These are phyloP conservation scores for Calliphora vicina DNA, from an alignment of 1,140 invertebrate genomes.

Conservation along the genomic window DNA sequence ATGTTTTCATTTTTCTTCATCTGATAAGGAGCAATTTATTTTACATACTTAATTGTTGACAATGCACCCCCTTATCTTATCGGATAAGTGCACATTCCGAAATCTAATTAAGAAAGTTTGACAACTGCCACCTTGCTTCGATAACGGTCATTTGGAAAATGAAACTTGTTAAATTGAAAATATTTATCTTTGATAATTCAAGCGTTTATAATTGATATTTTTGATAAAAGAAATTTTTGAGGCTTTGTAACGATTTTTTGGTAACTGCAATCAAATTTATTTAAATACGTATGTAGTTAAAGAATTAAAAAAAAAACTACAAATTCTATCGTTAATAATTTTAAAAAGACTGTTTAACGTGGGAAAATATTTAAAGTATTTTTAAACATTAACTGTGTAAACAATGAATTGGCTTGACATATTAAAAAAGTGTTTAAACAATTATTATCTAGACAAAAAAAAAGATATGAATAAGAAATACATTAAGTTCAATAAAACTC, in stretches of 20 bases:
- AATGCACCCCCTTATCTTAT: neutral
- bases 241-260: too few relatives aligned
- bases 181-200: neutral
- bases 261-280: neutral
- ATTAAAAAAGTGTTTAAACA: too few relatives aligned
- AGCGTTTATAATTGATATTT: neutral
- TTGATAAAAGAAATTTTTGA: neutral
- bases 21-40: constrained; percentile 3
- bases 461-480: too few relatives aligned
- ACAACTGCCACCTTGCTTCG: neutral
- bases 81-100: neutral
- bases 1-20: neutral
- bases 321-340: too few relatives aligned
- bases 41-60: constrained; percentile 10
- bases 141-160: neutral
- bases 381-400: too few relatives aligned
- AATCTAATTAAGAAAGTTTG: neutral
- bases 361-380: too few relatives aligned
- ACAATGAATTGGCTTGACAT: too few relatives aligned
- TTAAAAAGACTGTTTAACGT: too few relatives aligned
- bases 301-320: too few relatives aligned
- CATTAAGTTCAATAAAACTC: too few relatives aligned
- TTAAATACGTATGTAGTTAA: too few relatives aligned
- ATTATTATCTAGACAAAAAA: too few relatives aligned
- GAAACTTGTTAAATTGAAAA: neutral